Evolutionary conservation across 2,113 vertebrate genomes (phyloP).

Genomic region (Larimichthys polyactis): DNA sequence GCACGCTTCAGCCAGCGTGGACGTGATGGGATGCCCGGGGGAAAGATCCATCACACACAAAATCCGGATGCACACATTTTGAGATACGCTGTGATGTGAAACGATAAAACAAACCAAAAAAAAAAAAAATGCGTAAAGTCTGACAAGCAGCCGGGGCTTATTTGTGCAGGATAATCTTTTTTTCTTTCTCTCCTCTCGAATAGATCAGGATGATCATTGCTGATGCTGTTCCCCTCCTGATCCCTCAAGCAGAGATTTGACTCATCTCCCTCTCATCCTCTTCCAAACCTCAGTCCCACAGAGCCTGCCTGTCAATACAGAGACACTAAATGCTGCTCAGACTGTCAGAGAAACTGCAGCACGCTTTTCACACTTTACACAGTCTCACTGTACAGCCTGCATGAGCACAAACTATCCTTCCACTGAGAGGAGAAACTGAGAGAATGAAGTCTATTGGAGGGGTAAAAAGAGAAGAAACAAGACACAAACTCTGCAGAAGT

Average conservation of each 20-base stretch:
- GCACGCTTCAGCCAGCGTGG: background rate
- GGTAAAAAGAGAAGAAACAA: background rate
- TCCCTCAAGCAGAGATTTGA: conserved; percentile 67
- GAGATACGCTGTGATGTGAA: conserved; percentile 14
- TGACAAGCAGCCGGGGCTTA: conserved; percentile 34
- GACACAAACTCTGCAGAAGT: conserved; percentile 71
- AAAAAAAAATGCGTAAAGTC: conserved; percentile 10
- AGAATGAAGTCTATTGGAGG: too few relatives aligned
- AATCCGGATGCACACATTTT: background rate
- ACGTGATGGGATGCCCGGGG: background rate
- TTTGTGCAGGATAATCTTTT: conserved; percentile 49
- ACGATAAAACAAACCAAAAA: background rate
- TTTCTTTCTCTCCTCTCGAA: conserved; percentile 5
- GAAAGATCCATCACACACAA: background rate
- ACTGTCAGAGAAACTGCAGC: conserved; percentile 45
- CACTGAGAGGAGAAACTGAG: background rate
- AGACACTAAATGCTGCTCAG: conserved; percentile 48
- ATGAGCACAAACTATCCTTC: conserved; percentile 2
- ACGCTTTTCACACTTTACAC: conserved; percentile 33
- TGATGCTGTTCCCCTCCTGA: conserved; percentile 46
- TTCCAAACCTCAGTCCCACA: conserved; percentile 37
- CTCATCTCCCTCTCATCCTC: conserved; percentile 65
- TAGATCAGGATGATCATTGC: conserved; percentile 47
- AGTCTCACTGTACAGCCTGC: conserved; percentile 11
- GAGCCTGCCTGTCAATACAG: conserved; percentile 56